Percentiles rank a stretch among this genome's conserved stretches.
Conservation (phyloP, 2,888 invertebrate genomes). For the Clepsis dumicolana region DNA sequence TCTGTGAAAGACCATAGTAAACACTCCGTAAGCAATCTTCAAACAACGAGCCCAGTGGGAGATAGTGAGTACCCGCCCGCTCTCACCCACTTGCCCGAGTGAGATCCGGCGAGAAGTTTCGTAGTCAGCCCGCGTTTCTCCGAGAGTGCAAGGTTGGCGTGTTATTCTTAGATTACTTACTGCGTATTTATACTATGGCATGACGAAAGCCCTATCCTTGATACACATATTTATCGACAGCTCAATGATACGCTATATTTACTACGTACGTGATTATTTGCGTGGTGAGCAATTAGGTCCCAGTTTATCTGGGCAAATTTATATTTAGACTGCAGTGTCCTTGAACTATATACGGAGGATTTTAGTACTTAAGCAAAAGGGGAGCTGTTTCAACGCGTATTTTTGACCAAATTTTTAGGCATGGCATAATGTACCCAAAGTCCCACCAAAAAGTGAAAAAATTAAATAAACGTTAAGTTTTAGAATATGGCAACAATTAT, state of each 20-base stretch:
- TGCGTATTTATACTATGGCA: conserved; percentile 49
- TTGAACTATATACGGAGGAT: conserved; percentile 8
- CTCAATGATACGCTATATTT: conserved; percentile 39
- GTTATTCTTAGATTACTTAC: background rate
- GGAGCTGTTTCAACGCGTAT: background rate
- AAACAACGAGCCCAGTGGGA: background rate
- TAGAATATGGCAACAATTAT: too few relatives aligned
- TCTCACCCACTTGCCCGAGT: background rate
- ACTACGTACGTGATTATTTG: conserved; percentile 27
- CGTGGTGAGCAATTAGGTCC: conserved; percentile 21
- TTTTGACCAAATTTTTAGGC: background rate
- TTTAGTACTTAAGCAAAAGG: background rate
- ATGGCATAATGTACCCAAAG: too few relatives aligned
- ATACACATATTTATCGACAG: conserved; percentile 64
- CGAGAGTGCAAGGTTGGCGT: too few relatives aligned
- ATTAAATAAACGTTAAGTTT: too few relatives aligned
- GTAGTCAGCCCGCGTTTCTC: too few relatives aligned
- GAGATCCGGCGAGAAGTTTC: background rate
- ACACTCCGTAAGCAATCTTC: background rate
- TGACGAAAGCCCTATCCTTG: conserved; percentile 76
- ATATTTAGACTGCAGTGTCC: conserved; percentile 23
- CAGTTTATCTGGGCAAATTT: conserved; percentile 34
- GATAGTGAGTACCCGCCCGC: too few relatives aligned
- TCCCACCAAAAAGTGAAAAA: too few relatives aligned
- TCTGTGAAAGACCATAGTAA: conserved; percentile 62